Percentiles rank a stretch among this genome's conserved stretches.
Conservation (phyloP, 2,113 vertebrate species). For the Theristicus caerulescens region DNA sequence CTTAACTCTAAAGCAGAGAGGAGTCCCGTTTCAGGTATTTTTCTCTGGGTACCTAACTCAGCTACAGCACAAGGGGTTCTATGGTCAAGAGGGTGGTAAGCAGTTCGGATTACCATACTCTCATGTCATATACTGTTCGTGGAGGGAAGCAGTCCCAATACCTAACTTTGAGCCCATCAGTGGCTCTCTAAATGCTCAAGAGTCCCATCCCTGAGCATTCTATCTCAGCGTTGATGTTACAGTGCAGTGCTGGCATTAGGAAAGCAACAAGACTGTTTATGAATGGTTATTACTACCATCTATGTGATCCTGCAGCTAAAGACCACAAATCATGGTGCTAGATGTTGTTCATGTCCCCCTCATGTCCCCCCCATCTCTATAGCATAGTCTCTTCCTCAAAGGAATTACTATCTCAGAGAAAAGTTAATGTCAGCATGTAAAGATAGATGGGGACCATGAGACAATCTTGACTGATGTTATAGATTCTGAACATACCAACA, state of each 20-base stretch:
- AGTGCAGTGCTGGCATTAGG: neutral
- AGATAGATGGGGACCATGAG: neutral
- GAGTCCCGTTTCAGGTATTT: neutral
- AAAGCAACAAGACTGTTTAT: neutral
- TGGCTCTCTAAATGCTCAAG: neutral
- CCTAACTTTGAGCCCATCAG: neutral
- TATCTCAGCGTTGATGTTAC: neutral
- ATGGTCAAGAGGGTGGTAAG: neutral
- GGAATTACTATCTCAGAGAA: neutral
- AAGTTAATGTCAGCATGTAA: neutral
- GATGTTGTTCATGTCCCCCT: neutral
- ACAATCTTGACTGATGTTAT: neutral
- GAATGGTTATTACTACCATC: neutral
- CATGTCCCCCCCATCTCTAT: no score
- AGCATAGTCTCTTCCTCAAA: neutral
- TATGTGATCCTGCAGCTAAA: neutral
- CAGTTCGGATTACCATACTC: neutral
- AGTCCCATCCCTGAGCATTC: neutral
- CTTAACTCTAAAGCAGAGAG: neutral
- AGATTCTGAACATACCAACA: neutral
- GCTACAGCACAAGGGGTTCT: accelerated
- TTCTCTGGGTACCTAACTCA: neutral
- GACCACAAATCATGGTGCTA: neutral
- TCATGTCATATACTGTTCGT: neutral
- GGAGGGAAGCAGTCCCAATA: neutral